Evolutionary conservation across 2,888 invertebrate genomes (phyloP).

Genomic region (Metopia argyrocephala): DNA sequence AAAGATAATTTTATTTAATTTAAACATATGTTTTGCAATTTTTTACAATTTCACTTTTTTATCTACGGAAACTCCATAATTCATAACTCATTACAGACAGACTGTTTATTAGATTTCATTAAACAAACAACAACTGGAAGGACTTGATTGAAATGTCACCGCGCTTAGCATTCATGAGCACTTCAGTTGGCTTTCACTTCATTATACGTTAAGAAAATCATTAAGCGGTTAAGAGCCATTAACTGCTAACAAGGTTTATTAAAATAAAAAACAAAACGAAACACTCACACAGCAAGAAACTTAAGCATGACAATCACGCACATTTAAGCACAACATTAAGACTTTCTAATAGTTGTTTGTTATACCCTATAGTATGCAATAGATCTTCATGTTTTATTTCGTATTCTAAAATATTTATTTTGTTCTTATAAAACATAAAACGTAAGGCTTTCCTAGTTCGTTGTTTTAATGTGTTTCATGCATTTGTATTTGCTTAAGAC

Average conservation of each 20-base stretch:
- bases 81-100: background rate
- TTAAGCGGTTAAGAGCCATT: constrained; percentile 58
- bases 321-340: constrained; percentile 18
- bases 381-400: background rate
- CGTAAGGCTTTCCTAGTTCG: background rate
- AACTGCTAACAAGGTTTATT: constrained; percentile 48
- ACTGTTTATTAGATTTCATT: background rate
- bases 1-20: too few species aligned
- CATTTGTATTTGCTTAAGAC: background rate
- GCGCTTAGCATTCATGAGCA: constrained; percentile 14
- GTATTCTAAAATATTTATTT: background rate
- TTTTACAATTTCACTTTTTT: too few species aligned
- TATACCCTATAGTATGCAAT: background rate
- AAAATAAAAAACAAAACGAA: constrained; percentile 19
- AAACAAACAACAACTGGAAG: background rate
- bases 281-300: constrained; percentile 17
- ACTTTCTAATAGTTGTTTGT: background rate
- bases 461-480: background rate
- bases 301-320: constrained; percentile 44
- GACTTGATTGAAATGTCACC: constrained; percentile 35
- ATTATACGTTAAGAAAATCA: constrained; percentile 37
- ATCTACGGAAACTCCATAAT: background rate
- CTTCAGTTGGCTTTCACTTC: constrained; percentile 1
- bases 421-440: background rate
- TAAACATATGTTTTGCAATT: too few species aligned